Evolutionary conservation across 2,113 vertebrate genomes (phyloP), one percentile per base, ranked within the genome.

Genomic region (Erythrocebus patas): DNA sequence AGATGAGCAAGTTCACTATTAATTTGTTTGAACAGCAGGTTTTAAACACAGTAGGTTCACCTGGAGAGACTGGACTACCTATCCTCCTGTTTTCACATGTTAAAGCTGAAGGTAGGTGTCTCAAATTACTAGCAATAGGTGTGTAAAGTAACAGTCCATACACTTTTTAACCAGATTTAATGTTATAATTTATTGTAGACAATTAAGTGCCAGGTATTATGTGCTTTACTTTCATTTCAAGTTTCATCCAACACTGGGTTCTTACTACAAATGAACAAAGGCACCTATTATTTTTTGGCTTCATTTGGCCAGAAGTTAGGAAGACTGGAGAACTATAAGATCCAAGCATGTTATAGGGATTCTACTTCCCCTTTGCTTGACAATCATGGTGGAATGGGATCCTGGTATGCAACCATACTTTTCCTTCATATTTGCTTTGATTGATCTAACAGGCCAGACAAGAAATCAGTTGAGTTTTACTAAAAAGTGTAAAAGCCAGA

Each of bases 181-280:
- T 61, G 27, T 89, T 70, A 8, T n/a, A 95, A 82, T 48, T 94
- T 72, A 86, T 35, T 83, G 23, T 43, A 45, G 81, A 88, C 2
- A 76, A 50, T 85, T 91, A 85, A 43, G 43, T 70, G 5, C 20
- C 66, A 93, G 66, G 48, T 88, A 61, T 30, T 16, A 68, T 3
- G 12, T 83, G 30, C 9, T 82, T 84, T 88, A 45, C n/a, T 90
- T 45, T 76, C 17, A 80, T 22, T 32, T 87, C 68, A 84, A 83
- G 93, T 87, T 95, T 97, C n/a, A 78, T 61, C 55, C 73, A 96
- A 95, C 50, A 88, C 7, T 83, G 32, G 11, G 35, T 89, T 90
- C 11, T 86, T 92, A 57, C 8, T 66, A 81, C 0, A 73, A 80
- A 88, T 52, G 6, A 87, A 91, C 82, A 93, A 73, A 93, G 66